These are phyloP conservation scores for Phaetusa simplex DNA, from an alignment of 2,113 vertebrate genomes.

Conservation along the genomic window DNA sequence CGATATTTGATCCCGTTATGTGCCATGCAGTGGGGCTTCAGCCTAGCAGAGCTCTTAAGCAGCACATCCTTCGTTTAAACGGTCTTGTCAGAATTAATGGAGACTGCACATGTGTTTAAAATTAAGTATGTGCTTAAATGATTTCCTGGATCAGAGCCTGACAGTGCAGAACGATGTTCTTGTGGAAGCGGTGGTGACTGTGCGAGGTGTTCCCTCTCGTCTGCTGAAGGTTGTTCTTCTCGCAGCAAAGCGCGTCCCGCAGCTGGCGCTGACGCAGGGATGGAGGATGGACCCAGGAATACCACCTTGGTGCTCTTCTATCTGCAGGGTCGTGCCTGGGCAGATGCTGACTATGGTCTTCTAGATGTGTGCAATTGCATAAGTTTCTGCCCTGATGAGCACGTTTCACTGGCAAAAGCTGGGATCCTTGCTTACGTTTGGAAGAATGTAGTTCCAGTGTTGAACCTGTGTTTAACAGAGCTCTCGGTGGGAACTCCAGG, in stretches of 20 bases:
- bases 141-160: not conserved
- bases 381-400: not conserved
- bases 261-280: not conserved
- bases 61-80: not conserved
- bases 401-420: not conserved
- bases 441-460: not conserved
- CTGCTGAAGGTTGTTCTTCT: not conserved
- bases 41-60: not conserved
- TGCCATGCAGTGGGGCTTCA: not conserved
- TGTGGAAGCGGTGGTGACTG: fast-evolving
- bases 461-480: not conserved
- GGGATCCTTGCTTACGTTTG: not conserved
- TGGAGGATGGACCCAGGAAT: not conserved
- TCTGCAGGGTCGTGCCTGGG: not conserved
- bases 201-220: not conserved
- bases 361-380: fast-evolving
- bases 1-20: not conserved
- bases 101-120: not conserved
- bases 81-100: not conserved
- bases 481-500: not conserved
- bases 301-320: not conserved
- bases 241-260: fast-evolving
- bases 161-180: not conserved
- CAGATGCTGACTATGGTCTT: not conserved
- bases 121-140: not conserved